phyloP scores from a whole-genome alignment of 2,797 vertebrate genomes.

The Scarus forsteni region DNA sequence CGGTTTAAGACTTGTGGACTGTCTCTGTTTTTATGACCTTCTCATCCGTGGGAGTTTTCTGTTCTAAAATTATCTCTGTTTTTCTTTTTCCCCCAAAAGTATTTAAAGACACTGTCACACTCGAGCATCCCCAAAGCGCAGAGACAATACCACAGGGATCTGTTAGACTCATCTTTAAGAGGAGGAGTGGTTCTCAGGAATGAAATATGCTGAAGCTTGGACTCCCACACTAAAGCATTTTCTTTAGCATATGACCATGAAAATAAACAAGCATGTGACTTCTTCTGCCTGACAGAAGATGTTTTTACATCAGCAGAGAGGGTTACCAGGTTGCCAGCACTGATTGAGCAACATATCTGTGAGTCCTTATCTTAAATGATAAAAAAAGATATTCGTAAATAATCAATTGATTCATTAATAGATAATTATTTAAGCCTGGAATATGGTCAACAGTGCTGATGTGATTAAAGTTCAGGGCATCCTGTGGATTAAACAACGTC shows the following conservation, averaged over 20 bases:
- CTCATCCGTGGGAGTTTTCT: slow-evolving; percentile 44
- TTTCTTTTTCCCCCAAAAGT: slow-evolving; percentile 19
- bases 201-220: too few species aligned
- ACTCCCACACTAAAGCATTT: too few species aligned
- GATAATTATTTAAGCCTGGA: slow-evolving; percentile 1
- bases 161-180: neutral
- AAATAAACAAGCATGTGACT: too few species aligned
- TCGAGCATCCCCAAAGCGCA: slow-evolving; percentile 1
- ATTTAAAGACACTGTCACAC: slow-evolving; percentile 29
- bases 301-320: too few species aligned
- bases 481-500: slow-evolving; percentile 4
- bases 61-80: slow-evolving; percentile 46
- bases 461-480: neutral
- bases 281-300: too few species aligned
- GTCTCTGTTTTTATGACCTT: slow-evolving; percentile 19
- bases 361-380: neutral
- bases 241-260: too few species aligned
- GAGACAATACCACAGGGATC: slow-evolving; percentile 36
- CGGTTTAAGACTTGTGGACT: slow-evolving; percentile 1
- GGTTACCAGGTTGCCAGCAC: too few species aligned
- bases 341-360: neutral
- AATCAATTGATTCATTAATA: neutral
- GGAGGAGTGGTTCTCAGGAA: too few species aligned
- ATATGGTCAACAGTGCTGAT: neutral
- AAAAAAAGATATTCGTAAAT: neutral